Evolutionary conservation across 2,888 invertebrate species (phyloP).

Genomic region (Tethea ocularis): DNA sequence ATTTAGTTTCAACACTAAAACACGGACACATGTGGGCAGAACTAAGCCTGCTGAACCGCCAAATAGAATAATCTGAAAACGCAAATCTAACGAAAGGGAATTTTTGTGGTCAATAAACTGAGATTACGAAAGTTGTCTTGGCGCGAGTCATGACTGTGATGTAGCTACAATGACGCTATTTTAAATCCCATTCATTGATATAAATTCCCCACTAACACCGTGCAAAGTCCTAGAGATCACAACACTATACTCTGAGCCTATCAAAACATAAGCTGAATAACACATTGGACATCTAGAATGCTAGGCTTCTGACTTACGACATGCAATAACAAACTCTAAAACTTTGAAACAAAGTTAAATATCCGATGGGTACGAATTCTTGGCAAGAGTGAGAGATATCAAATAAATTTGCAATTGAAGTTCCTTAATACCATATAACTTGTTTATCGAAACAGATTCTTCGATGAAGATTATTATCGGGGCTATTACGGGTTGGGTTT

Average conservation of each 20-base stretch:
- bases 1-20: neutral
- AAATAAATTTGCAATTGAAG: constrained; percentile 63
- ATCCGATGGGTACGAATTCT: constrained; percentile 37
- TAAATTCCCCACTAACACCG: constrained; percentile 58
- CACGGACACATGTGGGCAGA: neutral
- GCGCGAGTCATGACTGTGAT: constrained; percentile 37
- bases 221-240: constrained; percentile 64
- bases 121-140: constrained; percentile 46
- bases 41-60: neutral
- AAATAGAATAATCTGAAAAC: constrained; percentile 4
- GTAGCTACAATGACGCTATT: constrained; percentile 42
- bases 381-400: constrained; percentile 50
- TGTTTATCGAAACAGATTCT: constrained; percentile 65
- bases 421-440: constrained; percentile 54
- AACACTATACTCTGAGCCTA: constrained; percentile 65
- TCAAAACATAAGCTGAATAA: constrained; percentile 71
- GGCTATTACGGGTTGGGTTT: constrained; percentile 38
- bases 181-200: constrained; percentile 57
- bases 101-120: constrained; percentile 44
- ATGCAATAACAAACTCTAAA: constrained; percentile 51
- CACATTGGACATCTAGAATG: constrained; percentile 54
- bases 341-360: constrained; percentile 38
- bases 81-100: constrained; percentile 15
- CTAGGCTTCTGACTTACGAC: constrained; percentile 28
- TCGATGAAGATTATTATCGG: constrained; percentile 45